These are phyloP conservation scores for Notoglanidium macrostoma DNA, from an alignment of 2,797 vertebrate genomes.

Conservation along the genomic window DNA sequence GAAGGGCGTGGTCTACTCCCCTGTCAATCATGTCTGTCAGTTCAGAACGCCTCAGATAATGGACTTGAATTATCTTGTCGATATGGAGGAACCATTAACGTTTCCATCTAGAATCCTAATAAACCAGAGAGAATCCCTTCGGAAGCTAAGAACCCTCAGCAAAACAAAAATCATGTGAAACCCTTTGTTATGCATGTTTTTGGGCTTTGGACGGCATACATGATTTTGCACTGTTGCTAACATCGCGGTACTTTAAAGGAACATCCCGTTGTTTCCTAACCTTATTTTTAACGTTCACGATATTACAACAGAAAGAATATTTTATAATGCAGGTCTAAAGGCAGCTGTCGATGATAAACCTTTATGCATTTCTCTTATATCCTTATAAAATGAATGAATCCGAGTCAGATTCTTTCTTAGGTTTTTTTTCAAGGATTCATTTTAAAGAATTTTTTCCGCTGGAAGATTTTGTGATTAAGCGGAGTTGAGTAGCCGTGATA, in stretches of 20 bases:
- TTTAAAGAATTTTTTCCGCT: not conserved
- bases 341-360: not conserved
- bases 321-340: too few species aligned
- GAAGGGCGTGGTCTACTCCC: not conserved
- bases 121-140: not conserved
- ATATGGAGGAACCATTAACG: not conserved
- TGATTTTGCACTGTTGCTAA: too few species aligned
- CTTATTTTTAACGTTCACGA: not conserved
- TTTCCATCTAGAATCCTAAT: not conserved
- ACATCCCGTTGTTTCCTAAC: too few species aligned
- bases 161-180: too few species aligned
- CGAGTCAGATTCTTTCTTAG: not conserved
- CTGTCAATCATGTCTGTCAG: not conserved
- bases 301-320: too few species aligned
- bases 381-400: not conserved
- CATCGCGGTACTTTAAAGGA: too few species aligned
- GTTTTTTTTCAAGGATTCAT: too few species aligned
- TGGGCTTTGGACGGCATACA: too few species aligned
- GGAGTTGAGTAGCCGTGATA: not conserved
- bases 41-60: not conserved
- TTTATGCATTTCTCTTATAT: not conserved
- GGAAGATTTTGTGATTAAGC: not conserved
- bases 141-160: too few species aligned
- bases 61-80: not conserved
- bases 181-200: too few species aligned